Evolutionary conservation across 2,888 invertebrate genomes (phyloP).

Genomic region (Tanypteryx hageni): DNA sequence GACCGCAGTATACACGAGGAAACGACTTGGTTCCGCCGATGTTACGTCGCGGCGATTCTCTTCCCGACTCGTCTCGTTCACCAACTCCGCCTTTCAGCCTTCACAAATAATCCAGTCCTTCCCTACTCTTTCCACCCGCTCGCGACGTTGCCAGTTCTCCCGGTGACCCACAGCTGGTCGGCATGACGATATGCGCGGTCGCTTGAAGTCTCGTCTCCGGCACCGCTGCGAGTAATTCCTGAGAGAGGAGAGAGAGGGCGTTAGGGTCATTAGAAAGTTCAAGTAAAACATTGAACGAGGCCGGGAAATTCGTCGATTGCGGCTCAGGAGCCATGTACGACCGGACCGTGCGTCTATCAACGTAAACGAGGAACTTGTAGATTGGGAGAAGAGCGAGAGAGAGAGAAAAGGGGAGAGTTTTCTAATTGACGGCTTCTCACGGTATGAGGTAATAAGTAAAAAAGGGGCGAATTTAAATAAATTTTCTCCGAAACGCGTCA

Average conservation of each 20-base stretch:
- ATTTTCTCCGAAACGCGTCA: no score
- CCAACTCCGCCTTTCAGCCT: background rate
- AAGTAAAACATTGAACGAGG: no score
- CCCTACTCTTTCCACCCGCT: background rate
- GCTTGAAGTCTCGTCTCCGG: background rate
- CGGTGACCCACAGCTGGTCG: slow-evolving; percentile 1
- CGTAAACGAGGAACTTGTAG: no score
- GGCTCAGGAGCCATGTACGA: no score
- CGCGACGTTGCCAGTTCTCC: background rate
- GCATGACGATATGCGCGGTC: background rate
- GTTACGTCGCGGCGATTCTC: background rate
- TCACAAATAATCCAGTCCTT: background rate
- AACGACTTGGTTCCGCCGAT: background rate
- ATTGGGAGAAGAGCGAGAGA: no score
- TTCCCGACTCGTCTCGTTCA: background rate
- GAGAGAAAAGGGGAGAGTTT: no score
- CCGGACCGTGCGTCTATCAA: no score
- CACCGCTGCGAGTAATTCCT: background rate
- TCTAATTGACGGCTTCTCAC: no score
- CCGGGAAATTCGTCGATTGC: no score
- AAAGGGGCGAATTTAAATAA: no score
- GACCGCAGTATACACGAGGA: background rate
- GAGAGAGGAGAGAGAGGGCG: background rate
- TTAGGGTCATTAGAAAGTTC: background rate
- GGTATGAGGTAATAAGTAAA: no score